Evolutionary conservation across 2,888 invertebrate genomes (phyloP).

Genomic region (Eupeodes latifasciatus): DNA sequence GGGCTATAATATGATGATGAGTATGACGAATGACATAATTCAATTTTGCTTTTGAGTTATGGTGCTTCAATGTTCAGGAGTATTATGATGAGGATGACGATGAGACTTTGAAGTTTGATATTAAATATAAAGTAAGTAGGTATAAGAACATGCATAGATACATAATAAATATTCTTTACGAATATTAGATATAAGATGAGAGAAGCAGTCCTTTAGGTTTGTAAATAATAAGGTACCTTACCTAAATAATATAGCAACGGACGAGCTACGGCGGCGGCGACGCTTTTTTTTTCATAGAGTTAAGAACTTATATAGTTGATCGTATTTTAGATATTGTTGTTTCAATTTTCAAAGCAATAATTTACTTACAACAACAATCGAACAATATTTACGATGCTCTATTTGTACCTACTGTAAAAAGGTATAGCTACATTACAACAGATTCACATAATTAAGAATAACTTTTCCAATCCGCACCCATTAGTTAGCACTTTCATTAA

Average conservation of each 20-base stretch:
- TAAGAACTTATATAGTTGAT: too few relatives aligned
- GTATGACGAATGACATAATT: constrained; percentile 19
- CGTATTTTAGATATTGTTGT: too few relatives aligned
- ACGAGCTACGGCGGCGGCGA: too few relatives aligned
- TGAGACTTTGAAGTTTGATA: constrained; percentile 14
- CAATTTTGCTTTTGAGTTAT: constrained; percentile 3
- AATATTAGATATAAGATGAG: too few relatives aligned
- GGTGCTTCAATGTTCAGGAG: background rate
- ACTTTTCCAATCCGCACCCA: constrained; percentile 18
- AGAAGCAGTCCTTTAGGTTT: too few relatives aligned
- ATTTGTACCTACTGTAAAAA: background rate
- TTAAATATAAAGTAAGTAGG: background rate
- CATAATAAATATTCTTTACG: too few relatives aligned
- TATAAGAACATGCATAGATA: background rate
- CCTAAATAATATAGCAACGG: too few relatives aligned
- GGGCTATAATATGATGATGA: background rate
- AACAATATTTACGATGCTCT: background rate
- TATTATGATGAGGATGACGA: background rate
- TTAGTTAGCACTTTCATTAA: constrained; percentile 30
- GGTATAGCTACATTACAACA: background rate
- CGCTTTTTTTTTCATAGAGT: too few relatives aligned
- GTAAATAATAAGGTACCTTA: too few relatives aligned
- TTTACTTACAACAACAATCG: background rate
- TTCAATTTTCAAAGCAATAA: constrained; percentile 4
- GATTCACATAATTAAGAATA: constrained; percentile 18